Conservation (phyloP, 2,113 vertebrate species). For the Atherinomorus stipes region DNA sequence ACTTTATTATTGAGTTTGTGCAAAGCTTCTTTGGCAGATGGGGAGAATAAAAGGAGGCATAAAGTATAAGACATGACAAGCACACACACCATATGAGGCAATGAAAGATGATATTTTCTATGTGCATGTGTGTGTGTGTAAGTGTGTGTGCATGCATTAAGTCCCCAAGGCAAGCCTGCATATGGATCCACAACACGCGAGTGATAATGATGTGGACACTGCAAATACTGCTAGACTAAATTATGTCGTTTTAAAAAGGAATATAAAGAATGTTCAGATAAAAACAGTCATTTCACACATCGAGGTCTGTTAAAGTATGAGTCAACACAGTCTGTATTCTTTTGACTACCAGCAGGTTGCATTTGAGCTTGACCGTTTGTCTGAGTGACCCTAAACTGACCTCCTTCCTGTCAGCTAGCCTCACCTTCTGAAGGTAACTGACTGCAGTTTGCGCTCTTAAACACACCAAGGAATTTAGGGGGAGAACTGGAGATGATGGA, state of each 20-base stretch:
- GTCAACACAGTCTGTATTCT: neutral
- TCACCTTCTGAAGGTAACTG: slow-evolving; percentile 12
- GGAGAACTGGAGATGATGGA: neutral
- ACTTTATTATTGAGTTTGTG: slow-evolving; percentile 28
- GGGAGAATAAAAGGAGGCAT: slow-evolving; percentile 25
- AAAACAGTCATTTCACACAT: neutral
- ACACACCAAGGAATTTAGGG: neutral
- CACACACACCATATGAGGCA: slow-evolving; percentile 14
- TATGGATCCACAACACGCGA: slow-evolving; percentile 8
- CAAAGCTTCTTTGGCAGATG: slow-evolving; percentile 40
- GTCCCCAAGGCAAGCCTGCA: slow-evolving; percentile 1
- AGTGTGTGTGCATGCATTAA: neutral
- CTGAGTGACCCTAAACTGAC: slow-evolving; percentile 43
- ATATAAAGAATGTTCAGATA: neutral
- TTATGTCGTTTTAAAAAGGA: neutral
- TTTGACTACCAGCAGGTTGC: slow-evolving; percentile 4
- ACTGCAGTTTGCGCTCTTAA: neutral
- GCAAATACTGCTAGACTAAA: neutral
- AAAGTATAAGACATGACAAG: slow-evolving; percentile 42
- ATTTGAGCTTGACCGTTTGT: slow-evolving; percentile 17
- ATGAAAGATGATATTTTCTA: slow-evolving; percentile 47
- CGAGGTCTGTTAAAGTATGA: neutral
- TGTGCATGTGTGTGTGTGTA: slow-evolving; percentile 7
- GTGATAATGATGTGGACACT: slow-evolving; percentile 24
- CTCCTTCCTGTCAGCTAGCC: slow-evolving; percentile 25